phyloP scores from a whole-genome alignment of 2,113 vertebrate species.

The Phalacrocorax aristotelis region DNA sequence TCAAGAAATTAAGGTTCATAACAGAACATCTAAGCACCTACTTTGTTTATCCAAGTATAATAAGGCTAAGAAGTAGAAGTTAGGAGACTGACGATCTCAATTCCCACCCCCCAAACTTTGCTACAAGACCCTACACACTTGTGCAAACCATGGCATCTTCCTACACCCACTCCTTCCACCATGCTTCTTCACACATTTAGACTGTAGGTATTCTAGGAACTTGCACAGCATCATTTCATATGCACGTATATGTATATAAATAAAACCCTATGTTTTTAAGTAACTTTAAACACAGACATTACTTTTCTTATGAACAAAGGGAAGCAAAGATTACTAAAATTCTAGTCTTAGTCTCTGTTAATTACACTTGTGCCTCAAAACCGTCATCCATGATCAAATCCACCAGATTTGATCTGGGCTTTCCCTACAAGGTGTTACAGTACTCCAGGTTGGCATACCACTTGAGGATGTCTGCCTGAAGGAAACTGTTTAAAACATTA shows the following conservation, averaged over 20 bases:
- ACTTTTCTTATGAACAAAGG: neutral
- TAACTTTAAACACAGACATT: neutral
- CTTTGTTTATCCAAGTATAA: neutral
- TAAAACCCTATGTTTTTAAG: neutral
- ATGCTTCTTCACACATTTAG: no score
- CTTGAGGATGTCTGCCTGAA: neutral
- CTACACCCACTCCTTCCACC: fast-evolving
- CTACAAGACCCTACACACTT: neutral
- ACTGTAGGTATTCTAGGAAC: neutral
- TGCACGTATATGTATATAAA: neutral
- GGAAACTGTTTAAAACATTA: neutral
- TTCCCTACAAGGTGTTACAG: fast-evolving
- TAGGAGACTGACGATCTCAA: neutral
- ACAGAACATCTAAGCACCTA: neutral
- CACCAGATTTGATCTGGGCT: neutral
- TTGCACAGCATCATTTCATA: neutral
- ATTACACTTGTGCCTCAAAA: neutral
- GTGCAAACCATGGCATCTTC: neutral
- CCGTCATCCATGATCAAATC: neutral
- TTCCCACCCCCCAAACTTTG: neutral
- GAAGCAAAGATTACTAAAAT: neutral
- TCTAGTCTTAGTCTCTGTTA: neutral
- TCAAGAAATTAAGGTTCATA: neutral
- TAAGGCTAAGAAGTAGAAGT: neutral
- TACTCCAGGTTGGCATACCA: neutral